phyloP scores from a whole-genome alignment of 1,140 invertebrate genomes.

The Ostrea denselamellosa region DNA sequence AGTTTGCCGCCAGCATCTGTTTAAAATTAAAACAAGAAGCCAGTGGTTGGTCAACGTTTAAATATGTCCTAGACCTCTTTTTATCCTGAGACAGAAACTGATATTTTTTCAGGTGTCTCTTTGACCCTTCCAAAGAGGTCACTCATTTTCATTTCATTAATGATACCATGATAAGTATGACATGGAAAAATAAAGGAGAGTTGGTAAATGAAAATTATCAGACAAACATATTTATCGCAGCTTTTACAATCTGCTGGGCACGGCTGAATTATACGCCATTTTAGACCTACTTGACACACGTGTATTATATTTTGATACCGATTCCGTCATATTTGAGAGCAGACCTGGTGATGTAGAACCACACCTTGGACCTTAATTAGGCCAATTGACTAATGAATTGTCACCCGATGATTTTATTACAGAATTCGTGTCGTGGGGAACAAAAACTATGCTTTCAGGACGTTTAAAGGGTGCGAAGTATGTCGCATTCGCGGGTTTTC shows the following conservation, averaged over 20 bases:
- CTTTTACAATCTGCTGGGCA: slow-evolving; percentile 77
- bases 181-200: slow-evolving; percentile 14
- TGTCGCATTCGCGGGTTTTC: slow-evolving; percentile 52
- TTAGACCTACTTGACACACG: slow-evolving; percentile 69
- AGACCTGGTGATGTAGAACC: background rate
- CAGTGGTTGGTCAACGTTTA: slow-evolving; percentile 56
- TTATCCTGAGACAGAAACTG: slow-evolving; percentile 41
- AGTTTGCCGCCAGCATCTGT: too few relatives aligned
- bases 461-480: background rate
- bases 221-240: slow-evolving; percentile 75
- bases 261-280: slow-evolving; percentile 74
- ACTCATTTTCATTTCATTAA: slow-evolving; percentile 44
- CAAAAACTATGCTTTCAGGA: slow-evolving; percentile 52
- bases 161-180: slow-evolving; percentile 44
- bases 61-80: slow-evolving; percentile 53
- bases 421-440: slow-evolving; percentile 34
- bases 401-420: background rate
- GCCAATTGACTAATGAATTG: slow-evolving; percentile 37
- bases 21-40: too few relatives aligned
- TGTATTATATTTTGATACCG: slow-evolving; percentile 78
- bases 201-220: slow-evolving; percentile 31
- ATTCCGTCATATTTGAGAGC: slow-evolving; percentile 58
- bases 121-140: slow-evolving; percentile 42
- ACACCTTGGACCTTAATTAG: background rate
- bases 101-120: slow-evolving; percentile 41